phyloP scores from a whole-genome alignment of 1,140 invertebrate genomes.

The Drosophila busckii region DNA sequence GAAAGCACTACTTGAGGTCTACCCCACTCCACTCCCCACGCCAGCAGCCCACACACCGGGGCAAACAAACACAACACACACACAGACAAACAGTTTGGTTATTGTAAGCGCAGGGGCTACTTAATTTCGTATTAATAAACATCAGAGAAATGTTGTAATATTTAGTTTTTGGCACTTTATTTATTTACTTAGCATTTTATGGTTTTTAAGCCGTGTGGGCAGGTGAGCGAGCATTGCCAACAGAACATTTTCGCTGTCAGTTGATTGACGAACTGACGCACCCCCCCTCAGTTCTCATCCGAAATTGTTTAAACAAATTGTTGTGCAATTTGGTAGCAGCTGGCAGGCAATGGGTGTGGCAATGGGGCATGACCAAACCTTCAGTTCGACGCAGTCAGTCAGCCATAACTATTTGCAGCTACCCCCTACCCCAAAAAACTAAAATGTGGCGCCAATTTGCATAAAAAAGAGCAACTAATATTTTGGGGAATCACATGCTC shows the following conservation, averaged over 20 bases:
- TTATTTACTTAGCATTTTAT: conserved; percentile 62
- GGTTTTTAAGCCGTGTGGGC: conserved; percentile 5
- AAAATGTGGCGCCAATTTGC: conserved; percentile 55
- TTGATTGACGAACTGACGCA: conserved; percentile 56
- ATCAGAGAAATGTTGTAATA: conserved; percentile 73
- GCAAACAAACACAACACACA: conserved; percentile 61
- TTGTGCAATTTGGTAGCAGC: conserved; percentile 30
- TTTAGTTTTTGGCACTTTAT: conserved; percentile 65
- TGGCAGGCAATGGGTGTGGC: conserved; percentile 36
- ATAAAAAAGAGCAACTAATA: conserved; percentile 1
- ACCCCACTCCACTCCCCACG: neutral
- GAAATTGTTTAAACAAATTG: conserved; percentile 63
- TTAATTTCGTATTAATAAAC: conserved; percentile 77
- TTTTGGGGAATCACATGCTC: conserved; percentile 45
- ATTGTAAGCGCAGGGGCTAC: conserved; percentile 60
- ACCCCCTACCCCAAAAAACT: conserved; percentile 20
- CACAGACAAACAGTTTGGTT: conserved; percentile 53
- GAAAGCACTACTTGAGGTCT: conserved; percentile 66
- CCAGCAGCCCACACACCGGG: conserved; percentile 3
- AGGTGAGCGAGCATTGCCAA: neutral
- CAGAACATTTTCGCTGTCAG: conserved; percentile 49
- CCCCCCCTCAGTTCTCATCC: neutral
- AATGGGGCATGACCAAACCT: conserved; percentile 23
- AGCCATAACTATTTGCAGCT: conserved; percentile 34
- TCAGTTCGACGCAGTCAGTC: conserved; percentile 2